Percentiles rank a stretch among this genome's conserved stretches.
Evolutionary conservation across 2,797 vertebrate species (phyloP).

Genomic region (Aplochiton taeniatus): DNA sequence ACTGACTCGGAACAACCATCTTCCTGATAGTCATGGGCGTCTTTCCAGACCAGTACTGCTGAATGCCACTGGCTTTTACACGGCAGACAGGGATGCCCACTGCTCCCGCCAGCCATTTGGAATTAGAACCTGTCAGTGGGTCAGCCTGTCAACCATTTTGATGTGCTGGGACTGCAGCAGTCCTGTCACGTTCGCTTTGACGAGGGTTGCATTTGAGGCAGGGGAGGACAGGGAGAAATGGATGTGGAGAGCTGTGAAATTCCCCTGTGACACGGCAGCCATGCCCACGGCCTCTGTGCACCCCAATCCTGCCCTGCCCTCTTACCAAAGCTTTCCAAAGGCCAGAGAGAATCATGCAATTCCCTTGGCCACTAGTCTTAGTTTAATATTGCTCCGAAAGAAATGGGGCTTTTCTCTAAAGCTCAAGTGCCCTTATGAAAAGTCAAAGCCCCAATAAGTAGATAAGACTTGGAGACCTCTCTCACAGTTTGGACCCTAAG

Average conservation of each 20-base stretch:
- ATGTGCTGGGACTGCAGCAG: not conserved
- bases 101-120: not conserved
- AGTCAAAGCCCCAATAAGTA: conserved; percentile 39
- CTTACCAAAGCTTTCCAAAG: conserved; percentile 11
- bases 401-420: conserved; percentile 24
- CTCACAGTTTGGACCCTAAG: conserved; percentile 26
- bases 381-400: conserved; percentile 10
- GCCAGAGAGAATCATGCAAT: conserved; percentile 14
- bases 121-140: not conserved
- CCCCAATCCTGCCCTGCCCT: not conserved
- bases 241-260: conserved; percentile 14
- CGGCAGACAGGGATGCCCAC: conserved; percentile 4
- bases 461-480: conserved; percentile 10
- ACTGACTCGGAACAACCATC: no score
- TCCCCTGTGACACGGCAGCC: not conserved
- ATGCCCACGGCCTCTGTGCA: not conserved
- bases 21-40: no score
- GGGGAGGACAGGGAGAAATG: not conserved
- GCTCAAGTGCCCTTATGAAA: conserved; percentile 6
- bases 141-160: not conserved
- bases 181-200: not conserved
- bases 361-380: conserved; percentile 16
- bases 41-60: not conserved
- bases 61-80: not conserved
- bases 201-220: not conserved